Percentiles rank a stretch among this genome's conserved stretches.
phyloP scores from a whole-genome alignment of 2,113 vertebrate genomes.

The Crotalus horridus region DNA sequence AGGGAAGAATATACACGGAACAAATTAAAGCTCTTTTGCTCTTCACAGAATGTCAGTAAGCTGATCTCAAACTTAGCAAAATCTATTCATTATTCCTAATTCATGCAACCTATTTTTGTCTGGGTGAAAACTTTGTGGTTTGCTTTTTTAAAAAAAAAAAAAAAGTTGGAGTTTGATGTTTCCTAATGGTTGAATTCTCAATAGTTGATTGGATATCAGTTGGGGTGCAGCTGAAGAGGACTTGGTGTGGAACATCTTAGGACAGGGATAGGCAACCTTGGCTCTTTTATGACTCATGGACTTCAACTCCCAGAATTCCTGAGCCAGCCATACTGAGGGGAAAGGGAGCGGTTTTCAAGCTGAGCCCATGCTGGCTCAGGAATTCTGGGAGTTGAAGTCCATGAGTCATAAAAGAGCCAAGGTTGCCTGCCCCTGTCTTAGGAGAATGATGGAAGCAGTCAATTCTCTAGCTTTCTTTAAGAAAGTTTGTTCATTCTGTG shows the following conservation, averaged over 20 bases:
- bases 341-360: too few relatives aligned
- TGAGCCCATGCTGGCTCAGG: too few relatives aligned
- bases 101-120: not conserved
- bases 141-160: not conserved
- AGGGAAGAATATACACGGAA: not conserved
- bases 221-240: not conserved
- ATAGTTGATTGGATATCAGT: not conserved
- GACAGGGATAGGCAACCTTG: too few relatives aligned
- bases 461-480: not conserved
- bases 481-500: not conserved
- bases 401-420: too few relatives aligned
- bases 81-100: slow-evolving; percentile 19
- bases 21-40: not conserved
- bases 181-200: not conserved
- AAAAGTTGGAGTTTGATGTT: not conserved
- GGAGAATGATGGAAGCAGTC: not conserved
- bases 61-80: not conserved
- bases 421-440: not conserved
- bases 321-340: too few relatives aligned
- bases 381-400: too few relatives aligned
- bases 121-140: not conserved
- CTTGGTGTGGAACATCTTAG: not conserved
- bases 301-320: too few relatives aligned
- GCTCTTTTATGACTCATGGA: too few relatives aligned
- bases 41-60: not conserved